Conservation (phyloP, 2,797 vertebrate genomes). For the Hyperoplus immaculatus region DNA sequence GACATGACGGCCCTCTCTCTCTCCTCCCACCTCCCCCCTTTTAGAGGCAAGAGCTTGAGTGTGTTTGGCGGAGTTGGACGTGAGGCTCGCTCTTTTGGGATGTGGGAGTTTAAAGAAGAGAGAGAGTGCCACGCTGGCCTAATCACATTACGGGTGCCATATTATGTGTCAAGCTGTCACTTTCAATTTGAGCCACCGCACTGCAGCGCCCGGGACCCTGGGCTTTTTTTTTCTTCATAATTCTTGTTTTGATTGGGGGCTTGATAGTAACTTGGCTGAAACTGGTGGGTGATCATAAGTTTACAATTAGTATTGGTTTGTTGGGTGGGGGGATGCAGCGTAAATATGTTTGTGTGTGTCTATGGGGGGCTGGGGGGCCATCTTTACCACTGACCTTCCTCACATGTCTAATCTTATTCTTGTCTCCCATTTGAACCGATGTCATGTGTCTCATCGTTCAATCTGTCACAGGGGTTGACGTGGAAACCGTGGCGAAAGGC, state of each 20-base stretch:
- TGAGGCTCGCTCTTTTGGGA: conserved; percentile 80
- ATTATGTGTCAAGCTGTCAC: conserved; percentile 90
- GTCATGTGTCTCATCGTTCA: conserved; percentile 81
- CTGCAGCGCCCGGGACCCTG: conserved; percentile 61
- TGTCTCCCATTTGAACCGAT: conserved; percentile 79
- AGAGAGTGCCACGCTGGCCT: conserved; percentile 84
- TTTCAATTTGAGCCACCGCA: conserved; percentile 85
- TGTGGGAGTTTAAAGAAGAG: conserved; percentile 82
- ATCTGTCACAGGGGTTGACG: conserved; percentile 80
- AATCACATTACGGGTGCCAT: conserved; percentile 89
- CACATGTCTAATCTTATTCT: conserved; percentile 83
- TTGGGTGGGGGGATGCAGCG: conserved; percentile 52
- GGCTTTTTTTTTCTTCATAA: conserved; percentile 69
- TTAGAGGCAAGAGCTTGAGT: conserved; percentile 69
- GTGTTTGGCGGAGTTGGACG: conserved; percentile 83
- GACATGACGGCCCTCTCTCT: conserved; percentile 68
- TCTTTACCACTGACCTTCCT: conserved; percentile 79
- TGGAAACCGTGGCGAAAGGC: conserved; percentile 70
- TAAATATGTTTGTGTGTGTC: conserved; percentile 21
- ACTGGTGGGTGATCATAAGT: conserved; percentile 78
- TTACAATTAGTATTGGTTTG: conserved; percentile 81
- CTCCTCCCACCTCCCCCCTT: conserved; percentile 44
- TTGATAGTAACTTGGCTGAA: conserved; percentile 76
- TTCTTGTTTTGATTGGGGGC: conserved; percentile 84
- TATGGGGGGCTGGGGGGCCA: conserved; percentile 37